Evolutionary conservation across 2,797 vertebrate genomes (phyloP), one percentile per base, ranked within the genome.

Genomic region (Pteropus rufus): DNA sequence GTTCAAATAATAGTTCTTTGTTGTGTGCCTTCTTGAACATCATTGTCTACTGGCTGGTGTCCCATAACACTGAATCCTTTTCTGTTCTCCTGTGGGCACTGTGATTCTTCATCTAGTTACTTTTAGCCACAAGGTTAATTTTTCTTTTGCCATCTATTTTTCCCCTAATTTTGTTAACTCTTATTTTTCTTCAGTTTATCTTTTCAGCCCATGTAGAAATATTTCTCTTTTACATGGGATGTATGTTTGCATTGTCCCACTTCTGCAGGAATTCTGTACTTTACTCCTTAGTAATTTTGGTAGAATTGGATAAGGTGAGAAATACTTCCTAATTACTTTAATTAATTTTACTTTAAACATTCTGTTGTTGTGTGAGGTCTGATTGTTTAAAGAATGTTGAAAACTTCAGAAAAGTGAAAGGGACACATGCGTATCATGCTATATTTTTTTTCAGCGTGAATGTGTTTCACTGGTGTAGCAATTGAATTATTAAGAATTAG

Each of bases 131-230:
- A 8, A 24, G 21, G 29, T 85, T 89, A 49, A 54, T 94, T 92
- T 92, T 95, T 95, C 54, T 94, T 76, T 75, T 85, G 79, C 52
- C 26, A 31, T 34, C 10, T 69, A 31, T 67, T 92, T 95, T 72
- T 10, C 23, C 16, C 24, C 6, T 89, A 7, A 62, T 62, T 80
- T 94, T 89, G 12, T 75, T 75, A 56, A 39, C 6, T 84, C 62
- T 26, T 70, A 11, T 67, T 88, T 79, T 73, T 95, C 29, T 92
- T 87, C 52, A 76, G 2, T 85, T 76, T 69, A 11, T 54, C 5
- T 64, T 49, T 89, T 82, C 31, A 49, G n/a, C 34, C 26, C 77
- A 31, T 11, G 6, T 64, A 41, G 41, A 87, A 64, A 10, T 44
- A 21, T 87, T 73, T 77, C 23, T 93, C 34, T 62, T 46, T 88